Evolutionary conservation across 1,140 invertebrate genomes (phyloP).

Genomic region (Lordiphosa stackelbergi): DNA sequence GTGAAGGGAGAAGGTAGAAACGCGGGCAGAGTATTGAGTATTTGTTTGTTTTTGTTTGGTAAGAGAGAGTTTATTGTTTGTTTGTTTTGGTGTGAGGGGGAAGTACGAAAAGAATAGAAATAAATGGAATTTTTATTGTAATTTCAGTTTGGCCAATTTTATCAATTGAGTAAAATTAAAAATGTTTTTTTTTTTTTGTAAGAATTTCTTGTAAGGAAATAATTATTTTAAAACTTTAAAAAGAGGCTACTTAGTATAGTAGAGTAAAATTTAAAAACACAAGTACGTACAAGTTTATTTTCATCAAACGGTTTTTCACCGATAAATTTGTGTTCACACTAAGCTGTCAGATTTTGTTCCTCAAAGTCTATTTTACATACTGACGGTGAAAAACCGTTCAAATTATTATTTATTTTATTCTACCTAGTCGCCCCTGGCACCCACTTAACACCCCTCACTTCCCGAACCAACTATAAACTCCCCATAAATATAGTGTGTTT

Average conservation of each 20-base stretch:
- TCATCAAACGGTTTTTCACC: no score
- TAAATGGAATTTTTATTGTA: slow-evolving; percentile 57
- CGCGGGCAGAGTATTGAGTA: slow-evolving; percentile 22
- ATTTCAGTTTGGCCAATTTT: slow-evolving; percentile 43
- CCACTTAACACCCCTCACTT: slow-evolving; percentile 52
- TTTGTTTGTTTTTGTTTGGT: slow-evolving; percentile 31
- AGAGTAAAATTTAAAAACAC: no score
- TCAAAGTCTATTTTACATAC: no score
- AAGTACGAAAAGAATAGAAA: slow-evolving; percentile 67
- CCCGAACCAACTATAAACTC: slow-evolving; percentile 10
- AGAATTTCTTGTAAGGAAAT: slow-evolving; percentile 9
- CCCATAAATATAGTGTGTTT: slow-evolving; percentile 1
- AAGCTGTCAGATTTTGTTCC: no score
- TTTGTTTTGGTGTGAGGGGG: slow-evolving; percentile 20
- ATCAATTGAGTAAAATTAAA: slow-evolving; percentile 42
- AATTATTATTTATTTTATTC: no score
- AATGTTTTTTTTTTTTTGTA: slow-evolving; percentile 4
- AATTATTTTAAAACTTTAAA: slow-evolving; percentile 5
- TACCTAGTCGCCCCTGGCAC: slow-evolving; percentile 13
- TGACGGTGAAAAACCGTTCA: no score
- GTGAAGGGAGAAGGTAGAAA: slow-evolving; percentile 20
- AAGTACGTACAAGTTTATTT: no score
- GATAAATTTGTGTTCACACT: no score
- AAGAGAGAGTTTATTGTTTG: slow-evolving; percentile 22
- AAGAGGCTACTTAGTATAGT: neutral